Evolutionary conservation across 2,113 vertebrate species (phyloP).

Genomic region (Eclectus roratus): DNA sequence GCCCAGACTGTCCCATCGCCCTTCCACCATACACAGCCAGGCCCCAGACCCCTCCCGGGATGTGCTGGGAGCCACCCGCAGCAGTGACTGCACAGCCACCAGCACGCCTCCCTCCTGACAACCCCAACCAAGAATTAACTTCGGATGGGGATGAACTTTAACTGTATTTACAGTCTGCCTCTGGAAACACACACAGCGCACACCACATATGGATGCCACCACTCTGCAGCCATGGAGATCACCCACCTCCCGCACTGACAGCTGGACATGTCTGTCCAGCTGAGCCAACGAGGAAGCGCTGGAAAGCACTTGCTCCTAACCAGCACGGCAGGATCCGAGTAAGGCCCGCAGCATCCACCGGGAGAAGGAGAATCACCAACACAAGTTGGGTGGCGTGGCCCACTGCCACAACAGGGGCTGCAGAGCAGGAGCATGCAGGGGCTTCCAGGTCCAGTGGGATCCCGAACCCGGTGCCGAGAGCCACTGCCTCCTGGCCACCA

Average conservation of each 20-base stretch:
- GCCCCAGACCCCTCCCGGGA: neutral
- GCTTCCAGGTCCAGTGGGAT: neutral
- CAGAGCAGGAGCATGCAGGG: rapidly evolving
- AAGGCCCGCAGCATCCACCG: neutral
- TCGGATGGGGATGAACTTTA: neutral
- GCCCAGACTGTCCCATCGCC: neutral
- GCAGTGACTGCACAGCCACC: neutral
- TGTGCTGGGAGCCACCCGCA: rapidly evolving
- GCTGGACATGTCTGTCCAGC: neutral
- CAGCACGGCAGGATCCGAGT: rapidly evolving
- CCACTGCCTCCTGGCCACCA: neutral
- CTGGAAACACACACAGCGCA: neutral
- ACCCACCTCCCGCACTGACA: conserved; percentile 1
- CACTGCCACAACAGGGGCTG: rapidly evolving
- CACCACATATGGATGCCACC: neutral
- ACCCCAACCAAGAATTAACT: neutral
- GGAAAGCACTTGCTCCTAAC: neutral
- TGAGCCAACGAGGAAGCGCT: neutral
- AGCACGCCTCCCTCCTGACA: neutral
- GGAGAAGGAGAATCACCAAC: rapidly evolving
- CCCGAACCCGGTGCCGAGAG: neutral
- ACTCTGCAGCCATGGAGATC: neutral
- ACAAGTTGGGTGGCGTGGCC: neutral
- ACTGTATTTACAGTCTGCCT: neutral
- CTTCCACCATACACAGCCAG: neutral